Conservation (phyloP, 2,888 invertebrate species). For the Hypena proboscidalis region DNA sequence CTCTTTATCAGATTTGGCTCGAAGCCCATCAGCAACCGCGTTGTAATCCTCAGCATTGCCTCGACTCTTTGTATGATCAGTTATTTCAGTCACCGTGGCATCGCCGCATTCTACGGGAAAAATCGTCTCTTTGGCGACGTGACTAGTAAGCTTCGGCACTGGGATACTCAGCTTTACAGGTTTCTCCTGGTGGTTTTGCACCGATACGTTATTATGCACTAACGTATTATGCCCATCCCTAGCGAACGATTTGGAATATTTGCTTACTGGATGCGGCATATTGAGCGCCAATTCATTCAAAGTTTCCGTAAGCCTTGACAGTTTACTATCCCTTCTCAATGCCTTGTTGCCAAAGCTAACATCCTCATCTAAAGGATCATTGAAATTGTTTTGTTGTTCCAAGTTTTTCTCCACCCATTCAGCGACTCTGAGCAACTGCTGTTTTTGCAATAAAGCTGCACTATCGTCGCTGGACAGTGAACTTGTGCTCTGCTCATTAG, state of each 20-base stretch:
- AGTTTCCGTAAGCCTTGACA: constrained; percentile 72
- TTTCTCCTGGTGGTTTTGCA: constrained; percentile 54
- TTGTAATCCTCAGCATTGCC: constrained; percentile 53
- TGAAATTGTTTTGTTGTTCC: constrained; percentile 78
- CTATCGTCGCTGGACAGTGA: constrained; percentile 82
- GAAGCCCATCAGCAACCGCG: constrained; percentile 59
- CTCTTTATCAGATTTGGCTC: constrained; percentile 67
- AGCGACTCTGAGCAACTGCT: constrained; percentile 89
- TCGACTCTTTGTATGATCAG: constrained; percentile 63
- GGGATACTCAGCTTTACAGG: constrained; percentile 37
- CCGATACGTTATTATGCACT: constrained; percentile 55
- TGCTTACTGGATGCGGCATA: constrained; percentile 81
- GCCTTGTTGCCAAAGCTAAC: constrained; percentile 63
- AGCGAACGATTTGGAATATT: constrained; percentile 68
- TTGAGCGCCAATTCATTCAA: constrained; percentile 76
- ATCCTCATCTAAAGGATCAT: constrained; percentile 76
- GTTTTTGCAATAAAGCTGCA: constrained; percentile 84
- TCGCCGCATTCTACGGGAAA: constrained; percentile 76
- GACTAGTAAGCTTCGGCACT: constrained; percentile 56
- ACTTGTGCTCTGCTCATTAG: constrained; percentile 81
- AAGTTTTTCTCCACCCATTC: constrained; percentile 91
- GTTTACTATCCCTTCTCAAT: constrained; percentile 66
- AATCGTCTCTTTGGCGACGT: constrained; percentile 72
- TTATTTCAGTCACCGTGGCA: constrained; percentile 69
- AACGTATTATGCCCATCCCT: constrained; percentile 65